Conservation (phyloP, 2,797 vertebrate genomes). For the Gallinago solitaria region DNA sequence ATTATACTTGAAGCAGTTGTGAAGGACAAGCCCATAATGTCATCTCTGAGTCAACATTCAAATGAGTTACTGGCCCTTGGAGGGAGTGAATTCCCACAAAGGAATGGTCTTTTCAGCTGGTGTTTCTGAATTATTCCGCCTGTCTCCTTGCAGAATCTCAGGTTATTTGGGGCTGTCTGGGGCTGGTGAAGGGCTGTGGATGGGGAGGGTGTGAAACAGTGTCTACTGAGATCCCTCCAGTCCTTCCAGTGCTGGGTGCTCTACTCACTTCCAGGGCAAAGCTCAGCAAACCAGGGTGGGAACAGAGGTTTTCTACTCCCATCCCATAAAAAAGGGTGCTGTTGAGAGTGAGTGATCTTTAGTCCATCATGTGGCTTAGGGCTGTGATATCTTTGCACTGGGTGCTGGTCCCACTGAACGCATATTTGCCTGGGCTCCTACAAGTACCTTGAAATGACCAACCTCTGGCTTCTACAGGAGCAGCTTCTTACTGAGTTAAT, state of each 20-base stretch:
- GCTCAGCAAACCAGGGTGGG: not conserved
- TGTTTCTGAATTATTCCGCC: not conserved
- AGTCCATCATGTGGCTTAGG: not conserved
- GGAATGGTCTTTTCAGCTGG: not conserved
- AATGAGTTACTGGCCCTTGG: not conserved
- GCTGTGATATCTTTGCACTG: not conserved
- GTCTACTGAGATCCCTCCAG: not conserved
- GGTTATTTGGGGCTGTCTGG: not conserved
- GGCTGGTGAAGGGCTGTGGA: not conserved
- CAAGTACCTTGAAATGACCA: not conserved
- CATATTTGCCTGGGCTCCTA: not conserved
- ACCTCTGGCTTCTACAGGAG: not conserved
- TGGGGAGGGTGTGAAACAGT: not conserved
- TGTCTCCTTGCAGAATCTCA: not conserved
- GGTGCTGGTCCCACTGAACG: not conserved
- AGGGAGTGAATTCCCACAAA: not conserved
- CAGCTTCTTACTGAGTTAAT: not conserved
- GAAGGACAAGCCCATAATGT: conserved; percentile 15
- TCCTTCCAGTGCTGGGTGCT: not conserved
- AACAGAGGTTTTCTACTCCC: not conserved
- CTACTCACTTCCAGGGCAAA: not conserved
- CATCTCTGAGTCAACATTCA: not conserved
- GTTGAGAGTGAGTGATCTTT: not conserved
- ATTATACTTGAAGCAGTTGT: not conserved
- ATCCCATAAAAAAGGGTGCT: not conserved